phyloP scores from a whole-genome alignment of 2,113 vertebrate species.

The Indri indri region DNA sequence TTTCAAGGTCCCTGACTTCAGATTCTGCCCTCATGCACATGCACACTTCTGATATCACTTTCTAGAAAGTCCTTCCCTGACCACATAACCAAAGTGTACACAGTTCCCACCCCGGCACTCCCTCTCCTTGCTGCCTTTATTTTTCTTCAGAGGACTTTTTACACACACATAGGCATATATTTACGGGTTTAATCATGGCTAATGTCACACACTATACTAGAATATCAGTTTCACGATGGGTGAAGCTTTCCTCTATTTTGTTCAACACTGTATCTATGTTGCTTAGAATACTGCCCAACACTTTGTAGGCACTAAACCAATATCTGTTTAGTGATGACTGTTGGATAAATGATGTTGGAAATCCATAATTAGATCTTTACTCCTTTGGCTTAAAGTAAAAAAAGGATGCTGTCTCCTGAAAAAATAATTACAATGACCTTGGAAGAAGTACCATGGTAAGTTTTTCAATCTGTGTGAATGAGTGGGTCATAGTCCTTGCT shows the following conservation, averaged over 20 bases:
- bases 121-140: neutral
- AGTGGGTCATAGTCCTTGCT: neutral
- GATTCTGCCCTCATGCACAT: neutral
- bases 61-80: neutral
- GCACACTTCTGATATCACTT: neutral
- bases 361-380: neutral
- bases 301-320: neutral
- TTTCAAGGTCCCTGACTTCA: neutral
- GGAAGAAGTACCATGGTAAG: neutral
- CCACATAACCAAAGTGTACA: neutral
- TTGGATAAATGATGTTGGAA: neutral
- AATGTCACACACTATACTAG: neutral
- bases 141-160: neutral
- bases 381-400: neutral
- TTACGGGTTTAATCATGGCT: neutral
- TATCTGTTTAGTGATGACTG: neutral
- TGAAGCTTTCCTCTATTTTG: neutral
- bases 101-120: neutral
- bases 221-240: neutral
- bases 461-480: neutral
- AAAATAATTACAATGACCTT: neutral
- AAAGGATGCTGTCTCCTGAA: neutral
- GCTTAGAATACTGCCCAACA: neutral
- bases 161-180: neutral
- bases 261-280: neutral